These are phyloP conservation scores for Drosophila paranaensis DNA, from an alignment of 2,888 invertebrate genomes.

Conservation along the genomic window DNA sequence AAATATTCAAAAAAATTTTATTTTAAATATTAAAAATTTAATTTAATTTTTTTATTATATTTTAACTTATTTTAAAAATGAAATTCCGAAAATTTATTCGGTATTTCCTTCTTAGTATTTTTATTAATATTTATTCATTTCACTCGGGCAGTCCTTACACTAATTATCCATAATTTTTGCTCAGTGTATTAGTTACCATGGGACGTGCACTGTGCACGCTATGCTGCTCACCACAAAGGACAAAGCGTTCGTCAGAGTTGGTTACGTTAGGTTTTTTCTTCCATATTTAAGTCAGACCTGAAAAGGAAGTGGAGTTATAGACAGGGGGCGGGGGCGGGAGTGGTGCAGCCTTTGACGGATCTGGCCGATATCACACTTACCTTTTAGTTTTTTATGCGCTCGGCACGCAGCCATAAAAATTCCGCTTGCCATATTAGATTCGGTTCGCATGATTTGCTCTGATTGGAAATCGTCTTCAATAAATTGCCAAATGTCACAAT, in stretches of 20 bases:
- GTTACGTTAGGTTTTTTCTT: slow-evolving; percentile 13
- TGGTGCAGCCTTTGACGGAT: slow-evolving; percentile 20
- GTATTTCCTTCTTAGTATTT: not conserved
- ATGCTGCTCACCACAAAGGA: slow-evolving; percentile 73
- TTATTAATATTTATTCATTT: not conserved
- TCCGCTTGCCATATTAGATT: slow-evolving; percentile 65
- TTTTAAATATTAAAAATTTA: no score
- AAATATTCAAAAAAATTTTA: no score
- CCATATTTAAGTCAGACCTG: slow-evolving; percentile 1
- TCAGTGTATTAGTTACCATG: slow-evolving; percentile 17
- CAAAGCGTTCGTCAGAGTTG: slow-evolving; percentile 53
- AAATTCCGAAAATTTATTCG: not conserved
- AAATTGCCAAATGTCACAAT: slow-evolving; percentile 79
- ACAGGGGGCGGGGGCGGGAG: not conserved
- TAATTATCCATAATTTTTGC: not conserved
- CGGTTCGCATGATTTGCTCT: slow-evolving; percentile 75
- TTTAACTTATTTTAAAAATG: not conserved
- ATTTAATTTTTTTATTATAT: no score
- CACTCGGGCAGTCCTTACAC: no score
- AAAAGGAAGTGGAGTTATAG: not conserved
- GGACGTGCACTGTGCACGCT: slow-evolving; percentile 59
- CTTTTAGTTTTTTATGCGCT: slow-evolving; percentile 74
- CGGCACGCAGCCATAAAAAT: slow-evolving; percentile 73
- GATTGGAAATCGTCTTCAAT: slow-evolving; percentile 78
- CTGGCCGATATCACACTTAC: slow-evolving; percentile 76